A percentile compares a stretch with the other conserved stretches of the same genome.
Evolutionary conservation across 2,113 vertebrate species (phyloP).

Genomic region (Xenopus tropicalis): UCB_Xtro_10.0 CM004450.2:22261501-22262000

Average conservation of each 20-base stretch:
- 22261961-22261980: conserved; percentile 15
- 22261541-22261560: conserved; percentile 89
- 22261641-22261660: neutral
- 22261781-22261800: neutral
- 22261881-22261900: neutral
- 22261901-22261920: neutral
- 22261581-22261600: too few relatives aligned
- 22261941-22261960: conserved; percentile 31
- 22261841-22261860: too few relatives aligned
- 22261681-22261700: neutral
- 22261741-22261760: neutral
- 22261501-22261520: conserved; percentile 81
- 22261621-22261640: conserved; percentile 32
- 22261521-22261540: conserved; percentile 94
- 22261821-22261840: too few relatives aligned
- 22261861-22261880: neutral
- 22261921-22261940: neutral
- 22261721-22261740: too few relatives aligned
- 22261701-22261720: neutral
- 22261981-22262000: neutral
- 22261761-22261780: neutral
- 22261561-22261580: conserved; percentile 65
- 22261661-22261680: neutral
- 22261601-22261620: neutral
- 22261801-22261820: neutral